phyloP scores from a whole-genome alignment of 2,113 vertebrate genomes.

The Mustela lutreola region DNA sequence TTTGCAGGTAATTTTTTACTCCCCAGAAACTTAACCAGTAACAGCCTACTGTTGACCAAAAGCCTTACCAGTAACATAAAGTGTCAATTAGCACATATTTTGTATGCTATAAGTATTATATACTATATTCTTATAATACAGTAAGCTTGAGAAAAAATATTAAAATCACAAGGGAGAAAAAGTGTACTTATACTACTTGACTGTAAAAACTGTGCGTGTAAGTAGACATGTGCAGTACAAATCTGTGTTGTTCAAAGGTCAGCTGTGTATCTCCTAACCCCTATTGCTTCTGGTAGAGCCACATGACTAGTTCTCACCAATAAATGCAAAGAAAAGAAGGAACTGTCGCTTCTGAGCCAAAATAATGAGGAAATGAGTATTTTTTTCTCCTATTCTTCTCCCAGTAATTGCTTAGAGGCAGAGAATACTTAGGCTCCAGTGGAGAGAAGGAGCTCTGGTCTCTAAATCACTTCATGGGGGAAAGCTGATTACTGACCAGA shows the following conservation, averaged over 20 bases:
- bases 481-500: not conserved
- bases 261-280: not conserved
- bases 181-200: not conserved
- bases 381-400: not conserved
- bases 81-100: not conserved
- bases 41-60: not conserved
- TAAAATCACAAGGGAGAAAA: not conserved
- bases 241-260: not conserved
- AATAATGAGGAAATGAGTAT: not conserved
- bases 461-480: not conserved
- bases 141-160: not conserved
- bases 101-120: not conserved
- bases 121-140: not conserved
- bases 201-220: not conserved
- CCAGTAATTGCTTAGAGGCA: not conserved
- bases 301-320: not conserved
- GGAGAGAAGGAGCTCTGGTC: not conserved
- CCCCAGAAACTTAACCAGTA: not conserved
- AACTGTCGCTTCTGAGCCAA: slow-evolving; percentile 1
- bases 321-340: not conserved
- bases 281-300: not conserved
- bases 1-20: not conserved
- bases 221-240: not conserved
- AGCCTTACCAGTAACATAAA: not conserved
- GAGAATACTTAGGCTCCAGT: not conserved